Evolutionary conservation across 2,888 invertebrate genomes (phyloP), one percentile per base, ranked within the genome.

Genomic region (Eristalinus sepulchralis): DNA sequence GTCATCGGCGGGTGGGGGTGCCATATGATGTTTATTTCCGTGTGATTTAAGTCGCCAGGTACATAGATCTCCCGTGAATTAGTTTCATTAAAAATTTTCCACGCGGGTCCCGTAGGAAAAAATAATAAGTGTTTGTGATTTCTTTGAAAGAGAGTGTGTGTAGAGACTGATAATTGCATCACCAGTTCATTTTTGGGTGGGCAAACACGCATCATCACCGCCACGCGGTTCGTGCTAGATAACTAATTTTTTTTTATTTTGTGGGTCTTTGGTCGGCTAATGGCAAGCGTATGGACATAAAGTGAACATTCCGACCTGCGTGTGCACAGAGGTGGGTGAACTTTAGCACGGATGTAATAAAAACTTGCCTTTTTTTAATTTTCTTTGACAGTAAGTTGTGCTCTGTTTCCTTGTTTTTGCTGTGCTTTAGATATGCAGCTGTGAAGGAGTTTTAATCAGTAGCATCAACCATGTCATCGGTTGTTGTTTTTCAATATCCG

Each of bases 131-230:
- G 57, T 57, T 57, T 57, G 57, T 24, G 6, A 24, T 57, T 57
- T 57, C n/a, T 57, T 24, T 13, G 57, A 27, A 24, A 27, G 10
- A 57, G 57, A 57, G 57, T 57, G 57, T 57, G 57, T 57, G 57
- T 57, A 57, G 24, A 57, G 24, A 57, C 22, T 24, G 22, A 57
- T 22, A 57, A 57, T 57, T 57, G 57, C 57, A 57, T 57, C 57
- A 57, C 57, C 57, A 57, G 57, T 57, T 57, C 57, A 27, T 27
- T 57, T 57, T 57, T 57, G 57, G 57, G 57, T 57, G 57, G 57
- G 57, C 57, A 57, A 57, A 57, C 57, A 57, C 24, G 57, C 57
- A 57, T 57, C 57, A 57, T 57, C 57, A 57, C 22, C 57, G 22
- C 57, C 57, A 57, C 57, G 57, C 57, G 57, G 57, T 57, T 22